Conservation (phyloP, 2,888 invertebrate genomes). For the Thymelicus lineola region DNA sequence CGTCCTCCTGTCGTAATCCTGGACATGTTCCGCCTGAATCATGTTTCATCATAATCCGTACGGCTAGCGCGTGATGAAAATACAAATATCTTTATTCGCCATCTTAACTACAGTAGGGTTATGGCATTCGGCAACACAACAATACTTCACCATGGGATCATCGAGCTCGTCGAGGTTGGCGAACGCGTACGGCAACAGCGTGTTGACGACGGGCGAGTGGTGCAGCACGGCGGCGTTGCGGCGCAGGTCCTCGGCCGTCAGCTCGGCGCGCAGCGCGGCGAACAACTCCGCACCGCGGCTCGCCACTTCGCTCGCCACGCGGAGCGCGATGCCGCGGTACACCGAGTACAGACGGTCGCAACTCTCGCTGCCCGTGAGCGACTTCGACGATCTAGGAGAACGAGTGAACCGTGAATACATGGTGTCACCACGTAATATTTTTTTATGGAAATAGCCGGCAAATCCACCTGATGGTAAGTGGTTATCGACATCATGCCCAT, state of each 20-base stretch:
- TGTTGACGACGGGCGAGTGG: conserved; percentile 87
- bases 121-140: too few species aligned
- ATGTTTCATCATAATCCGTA: too few species aligned
- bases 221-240: conserved; percentile 67
- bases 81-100: too few species aligned
- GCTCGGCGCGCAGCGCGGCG: conserved; percentile 89
- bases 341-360: conserved; percentile 59
- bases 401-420: background rate
- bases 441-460: too few species aligned
- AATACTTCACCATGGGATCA: conserved; percentile 89
- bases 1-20: too few species aligned
- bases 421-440: too few species aligned
- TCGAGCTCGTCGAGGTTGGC: conserved; percentile 93
- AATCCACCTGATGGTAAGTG: too few species aligned
- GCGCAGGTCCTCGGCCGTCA: conserved; percentile 77
- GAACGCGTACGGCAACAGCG: conserved; percentile 92
- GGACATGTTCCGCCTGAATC: too few species aligned
- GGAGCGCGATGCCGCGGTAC: conserved; percentile 84
- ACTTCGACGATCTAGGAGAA: conserved; percentile 8
- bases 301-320: conserved; percentile 91
- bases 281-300: conserved; percentile 91
- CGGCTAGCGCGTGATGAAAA: too few species aligned
- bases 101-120: too few species aligned
- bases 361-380: conserved; percentile 50
- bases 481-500: too few species aligned